These are phyloP conservation scores for Semaprochilodus insignis DNA, from an alignment of 2,797 vertebrate species.

Conservation along the genomic window DNA sequence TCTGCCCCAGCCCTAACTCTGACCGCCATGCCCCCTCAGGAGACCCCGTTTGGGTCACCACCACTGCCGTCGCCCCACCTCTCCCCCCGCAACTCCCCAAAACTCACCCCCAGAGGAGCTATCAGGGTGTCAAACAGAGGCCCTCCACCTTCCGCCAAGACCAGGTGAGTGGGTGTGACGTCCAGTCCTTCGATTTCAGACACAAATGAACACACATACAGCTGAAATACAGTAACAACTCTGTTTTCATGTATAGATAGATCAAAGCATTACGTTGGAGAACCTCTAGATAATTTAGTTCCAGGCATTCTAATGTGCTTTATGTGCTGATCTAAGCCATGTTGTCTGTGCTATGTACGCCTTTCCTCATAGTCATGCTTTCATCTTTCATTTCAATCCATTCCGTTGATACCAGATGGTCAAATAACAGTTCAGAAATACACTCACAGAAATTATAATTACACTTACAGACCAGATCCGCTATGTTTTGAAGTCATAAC, in stretches of 20 bases:
- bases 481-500: no score
- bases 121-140: constrained; percentile 87
- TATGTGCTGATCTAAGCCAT: not conserved
- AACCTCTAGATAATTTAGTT: not conserved
- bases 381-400: not conserved
- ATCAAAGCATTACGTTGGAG: not conserved
- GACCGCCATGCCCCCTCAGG: constrained; percentile 22
- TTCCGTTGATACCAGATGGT: not conserved
- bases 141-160: constrained; percentile 76
- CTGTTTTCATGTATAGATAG: not conserved
- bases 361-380: not conserved
- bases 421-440: not conserved
- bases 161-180: constrained; percentile 44
- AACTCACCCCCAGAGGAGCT: constrained; percentile 83
- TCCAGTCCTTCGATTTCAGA: no score
- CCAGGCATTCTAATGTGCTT: not conserved
- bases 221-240: not conserved
- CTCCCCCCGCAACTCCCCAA: constrained; percentile 68
- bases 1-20: constrained; percentile 57
- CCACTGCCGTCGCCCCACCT: constrained; percentile 65
- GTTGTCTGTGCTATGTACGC: not conserved
- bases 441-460: no score
- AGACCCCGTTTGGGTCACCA: constrained; percentile 44
- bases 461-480: no score
- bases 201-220: not conserved